phyloP scores from a whole-genome alignment of 2,797 vertebrate genomes.

The Coendou prehensilis region DNA sequence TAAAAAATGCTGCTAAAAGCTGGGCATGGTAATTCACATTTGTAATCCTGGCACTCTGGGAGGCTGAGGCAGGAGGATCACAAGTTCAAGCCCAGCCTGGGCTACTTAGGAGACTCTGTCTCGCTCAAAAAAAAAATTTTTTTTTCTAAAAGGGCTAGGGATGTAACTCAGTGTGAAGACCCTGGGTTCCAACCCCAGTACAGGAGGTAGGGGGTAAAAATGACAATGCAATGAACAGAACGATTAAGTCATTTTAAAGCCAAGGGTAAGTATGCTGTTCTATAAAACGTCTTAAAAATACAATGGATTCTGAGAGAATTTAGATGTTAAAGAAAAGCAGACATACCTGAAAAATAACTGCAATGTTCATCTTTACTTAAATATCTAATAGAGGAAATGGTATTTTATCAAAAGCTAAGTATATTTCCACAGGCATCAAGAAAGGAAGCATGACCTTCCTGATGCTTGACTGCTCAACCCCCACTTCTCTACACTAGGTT shows the following conservation, averaged over 20 bases:
- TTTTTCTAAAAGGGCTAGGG: neutral
- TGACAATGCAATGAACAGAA: conserved; percentile 5
- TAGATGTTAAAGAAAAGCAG: conserved; percentile 28
- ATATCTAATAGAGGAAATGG: conserved; percentile 6
- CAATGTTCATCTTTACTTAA: conserved; percentile 46
- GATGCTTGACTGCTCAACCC: neutral
- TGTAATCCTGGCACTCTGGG: neutral
- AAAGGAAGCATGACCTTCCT: conserved; percentile 3
- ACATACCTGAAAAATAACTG: conserved; percentile 17
- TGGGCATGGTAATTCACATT: neutral
- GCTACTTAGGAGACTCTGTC: neutral
- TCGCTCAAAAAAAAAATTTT: neutral
- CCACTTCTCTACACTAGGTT: neutral
- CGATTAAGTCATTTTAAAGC: conserved; percentile 50
- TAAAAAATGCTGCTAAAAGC: neutral
- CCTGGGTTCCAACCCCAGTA: neutral
- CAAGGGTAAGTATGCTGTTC: conserved; percentile 1
- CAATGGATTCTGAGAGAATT: conserved; percentile 10
- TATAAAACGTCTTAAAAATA: neutral
- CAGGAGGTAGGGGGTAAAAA: neutral
- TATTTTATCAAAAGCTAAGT: conserved; percentile 53
- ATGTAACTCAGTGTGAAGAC: neutral
- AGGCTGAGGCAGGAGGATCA: neutral
- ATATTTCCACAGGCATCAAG: conserved; percentile 47
- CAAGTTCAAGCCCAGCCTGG: neutral